Percentiles rank a stretch among this genome's conserved stretches.
Evolutionary conservation across 1,140 invertebrate species (phyloP).

Genomic region (Bombyx mandarina): DNA sequence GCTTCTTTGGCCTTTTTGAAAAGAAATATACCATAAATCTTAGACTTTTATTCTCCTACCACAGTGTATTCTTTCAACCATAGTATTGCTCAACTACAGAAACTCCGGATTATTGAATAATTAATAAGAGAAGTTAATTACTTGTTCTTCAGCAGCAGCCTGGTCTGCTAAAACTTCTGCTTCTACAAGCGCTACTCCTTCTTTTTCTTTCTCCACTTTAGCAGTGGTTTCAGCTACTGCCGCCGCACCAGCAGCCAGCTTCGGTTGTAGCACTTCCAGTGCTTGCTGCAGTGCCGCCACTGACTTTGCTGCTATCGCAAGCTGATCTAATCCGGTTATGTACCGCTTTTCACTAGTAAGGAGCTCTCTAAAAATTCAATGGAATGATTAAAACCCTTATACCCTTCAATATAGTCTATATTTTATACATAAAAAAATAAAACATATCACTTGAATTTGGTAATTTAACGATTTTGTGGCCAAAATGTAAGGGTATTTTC

Average conservation of each 20-base stretch:
- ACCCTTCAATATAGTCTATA: too few relatives aligned
- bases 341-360: constrained; percentile 80
- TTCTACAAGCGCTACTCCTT: constrained; percentile 85
- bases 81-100: too few relatives aligned
- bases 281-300: constrained; percentile 90
- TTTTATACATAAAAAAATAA: too few relatives aligned
- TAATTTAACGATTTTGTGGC: too few relatives aligned
- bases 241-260: constrained; percentile 86
- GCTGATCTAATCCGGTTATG: constrained; percentile 87
- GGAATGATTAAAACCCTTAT: too few relatives aligned
- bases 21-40: not conserved
- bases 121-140: constrained; percentile 9
- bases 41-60: not conserved
- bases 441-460: too few relatives aligned
- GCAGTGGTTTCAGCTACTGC: constrained; percentile 86
- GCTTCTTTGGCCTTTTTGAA: constrained; percentile 76
- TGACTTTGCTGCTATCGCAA: constrained; percentile 86
- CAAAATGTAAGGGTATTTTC: too few relatives aligned
- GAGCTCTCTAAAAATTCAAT: constrained; percentile 56
- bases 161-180: constrained; percentile 79
- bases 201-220: constrained; percentile 86
- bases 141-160: constrained; percentile 75
- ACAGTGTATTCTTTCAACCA: too few relatives aligned
- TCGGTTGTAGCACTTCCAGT: constrained; percentile 88
- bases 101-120: not conserved